phyloP scores from a whole-genome alignment of 2,797 vertebrate genomes.

The Coendou prehensilis region DNA sequence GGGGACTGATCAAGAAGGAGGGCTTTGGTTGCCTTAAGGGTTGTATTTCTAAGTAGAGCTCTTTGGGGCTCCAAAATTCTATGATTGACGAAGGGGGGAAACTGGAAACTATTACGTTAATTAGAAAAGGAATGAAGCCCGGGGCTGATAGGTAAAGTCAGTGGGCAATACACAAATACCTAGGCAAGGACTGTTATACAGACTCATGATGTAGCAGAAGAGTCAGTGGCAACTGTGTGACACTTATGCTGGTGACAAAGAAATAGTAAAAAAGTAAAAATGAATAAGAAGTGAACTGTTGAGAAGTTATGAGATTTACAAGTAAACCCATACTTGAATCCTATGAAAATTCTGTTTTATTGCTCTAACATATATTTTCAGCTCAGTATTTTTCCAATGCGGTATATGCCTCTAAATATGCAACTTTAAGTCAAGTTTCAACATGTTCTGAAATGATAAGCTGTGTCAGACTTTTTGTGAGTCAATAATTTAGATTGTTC shows the following conservation, averaged over 20 bases:
- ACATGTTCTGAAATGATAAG: background rate
- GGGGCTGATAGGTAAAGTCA: background rate
- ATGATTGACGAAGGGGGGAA: background rate
- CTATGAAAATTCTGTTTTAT: constrained; percentile 5
- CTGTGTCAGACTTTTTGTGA: background rate
- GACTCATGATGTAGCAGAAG: background rate
- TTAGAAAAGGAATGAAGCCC: background rate
- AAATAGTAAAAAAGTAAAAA: background rate
- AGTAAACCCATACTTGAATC: background rate
- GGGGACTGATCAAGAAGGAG: background rate
- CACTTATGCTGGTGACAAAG: background rate
- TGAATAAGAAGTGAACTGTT: background rate
- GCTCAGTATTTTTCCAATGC: background rate
- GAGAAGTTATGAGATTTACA: background rate
- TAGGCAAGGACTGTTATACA: background rate
- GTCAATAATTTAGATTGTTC: background rate
- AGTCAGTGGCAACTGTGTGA: background rate
- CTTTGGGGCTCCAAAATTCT: background rate
- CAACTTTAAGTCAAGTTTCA: background rate
- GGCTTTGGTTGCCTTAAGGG: background rate
- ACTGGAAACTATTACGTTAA: background rate
- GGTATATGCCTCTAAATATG: background rate
- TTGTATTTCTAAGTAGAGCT: background rate
- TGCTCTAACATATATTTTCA: background rate
- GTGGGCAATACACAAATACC: background rate